Base-by-base conservation (phyloP, 1,140 invertebrate species). In the Trichoplusia ni region DNA sequence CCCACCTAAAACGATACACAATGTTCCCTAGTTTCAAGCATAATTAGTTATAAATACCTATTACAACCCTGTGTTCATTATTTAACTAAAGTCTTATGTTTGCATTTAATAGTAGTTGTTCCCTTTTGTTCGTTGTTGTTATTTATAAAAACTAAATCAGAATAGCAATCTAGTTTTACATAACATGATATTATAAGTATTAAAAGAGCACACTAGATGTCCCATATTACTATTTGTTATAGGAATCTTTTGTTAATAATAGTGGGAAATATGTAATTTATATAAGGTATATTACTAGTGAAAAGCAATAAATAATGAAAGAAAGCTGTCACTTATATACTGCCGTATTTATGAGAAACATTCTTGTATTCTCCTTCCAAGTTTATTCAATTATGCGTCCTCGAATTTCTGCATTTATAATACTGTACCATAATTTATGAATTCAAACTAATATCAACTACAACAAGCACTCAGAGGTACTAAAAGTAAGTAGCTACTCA, bases 291-390 rank as follows among this genome's bases (percentile, higher is more conserved):
- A 42, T 23, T 37, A 44, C 25, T 29, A 7, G 54, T 58, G 33
- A 21, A 58, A 27, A 42, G 37, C 40, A 25, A 29, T 38, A 14
- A 8, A 51, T 19, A 18, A 31, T 46, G 16, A 14, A 47, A 38
- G 16, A 53, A 64, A 49, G 58, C 71, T 73, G 53, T 74, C 61
- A 79, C 79, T 73, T 69, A 76, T 73, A 72, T 65, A 67, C 64
- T 59, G 69, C 83, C 82, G 81, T 84, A 86, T 86, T 84, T 77
- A 74, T 68, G 72, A 49, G 33, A 25, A 40, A 49, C 66, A 42
- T 64, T 66, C 54, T 76, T 29, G 44, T 47, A 42, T 58, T 37
- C 54, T 38, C 1, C n/a, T 56, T 13, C 13, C 33, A 23, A 54
- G 51, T 54, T 40, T 25, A 54, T 11, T 54, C 25, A 54, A 38